Evolutionary conservation across 2,888 invertebrate genomes (phyloP), one percentile per base, ranked within the genome.

Genomic region (Caenorhabditis drosophilae): DNA sequence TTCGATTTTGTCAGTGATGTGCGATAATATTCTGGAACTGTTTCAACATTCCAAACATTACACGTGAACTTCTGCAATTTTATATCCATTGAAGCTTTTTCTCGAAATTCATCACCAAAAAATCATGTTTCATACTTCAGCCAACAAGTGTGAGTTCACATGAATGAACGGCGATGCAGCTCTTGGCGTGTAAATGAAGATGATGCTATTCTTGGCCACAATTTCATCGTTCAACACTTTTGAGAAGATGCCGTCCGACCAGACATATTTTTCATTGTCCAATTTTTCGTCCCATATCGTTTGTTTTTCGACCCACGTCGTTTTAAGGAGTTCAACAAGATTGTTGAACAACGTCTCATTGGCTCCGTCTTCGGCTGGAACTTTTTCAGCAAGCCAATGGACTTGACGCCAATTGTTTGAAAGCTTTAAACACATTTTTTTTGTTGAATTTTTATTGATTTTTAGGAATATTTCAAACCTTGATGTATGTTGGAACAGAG

Each of bases 341-440:
- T 67, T 46, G 4, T 60, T 59, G 42, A 62, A 53, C 2, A 64
- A 15, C 4, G 71, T 67, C 46, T 61, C 67, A 42, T 62, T 47
- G 20, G 63, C 70, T 15, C 56, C 67, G 42, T 70, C 68, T 48
- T 68, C 70, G 15, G 77, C 78, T 7, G 70, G 60, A 23, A 82
- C 74, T 59, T 81, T 81, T 56, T 73, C 56, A n/a, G 76, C 75
- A 27, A 81, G 70, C 81, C 81, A 81, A 53, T 82, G 81, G 22
- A 81, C 82, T 57, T 81, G 81, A 22, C 81, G 68, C 81, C 81
- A 81, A 68, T 81, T 81, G 49, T 68, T 61, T 47, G 73, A 71
- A 16, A 72, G n/a, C n/a, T n/a, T n/a, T n/a, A n/a, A n/a, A n/a
- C n/a, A n/a, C n/a, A n/a, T n/a, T n/a, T n/a, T n/a, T n/a, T n/a